A percentile compares a stretch with the other conserved stretches of the same genome.
These are phyloP conservation scores for Lethenteron reissneri DNA, from an alignment of 2,113 vertebrate species.

Conservation along the genomic window DNA sequence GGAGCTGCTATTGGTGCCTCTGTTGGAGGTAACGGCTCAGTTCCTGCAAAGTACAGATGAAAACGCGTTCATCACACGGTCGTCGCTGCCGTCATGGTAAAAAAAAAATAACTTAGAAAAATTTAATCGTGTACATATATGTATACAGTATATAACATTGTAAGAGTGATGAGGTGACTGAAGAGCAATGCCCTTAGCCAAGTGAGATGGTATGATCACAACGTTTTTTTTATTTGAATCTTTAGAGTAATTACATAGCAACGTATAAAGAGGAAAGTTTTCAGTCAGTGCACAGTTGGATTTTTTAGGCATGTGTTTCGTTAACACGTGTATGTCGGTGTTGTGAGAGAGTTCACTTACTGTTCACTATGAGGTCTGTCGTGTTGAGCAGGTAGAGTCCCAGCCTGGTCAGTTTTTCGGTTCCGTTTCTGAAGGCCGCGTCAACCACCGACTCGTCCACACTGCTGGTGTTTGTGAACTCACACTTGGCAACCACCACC, in stretches of 20 bases:
- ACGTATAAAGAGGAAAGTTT: not conserved
- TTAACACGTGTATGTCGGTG: no score
- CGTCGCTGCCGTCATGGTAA: not conserved
- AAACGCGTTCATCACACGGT: not conserved
- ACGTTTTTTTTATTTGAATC: not conserved
- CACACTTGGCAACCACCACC: not conserved
- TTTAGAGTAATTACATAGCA: not conserved
- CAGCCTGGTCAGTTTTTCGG: not conserved
- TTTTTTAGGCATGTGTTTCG: no score
- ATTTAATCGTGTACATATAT: no score
- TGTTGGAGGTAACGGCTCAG: slow-evolving; percentile 3
- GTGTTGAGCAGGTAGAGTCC: not conserved
- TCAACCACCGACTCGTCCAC: not conserved
- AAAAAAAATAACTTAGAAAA: no score
- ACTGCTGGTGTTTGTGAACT: not conserved
- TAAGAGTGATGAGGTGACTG: no score
- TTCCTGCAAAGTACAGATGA: no score
- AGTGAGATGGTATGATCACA: not conserved
- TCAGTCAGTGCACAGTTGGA: not conserved
- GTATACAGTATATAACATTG: no score
- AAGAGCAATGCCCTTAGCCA: no score
- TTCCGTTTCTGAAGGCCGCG: slow-evolving; percentile 2
- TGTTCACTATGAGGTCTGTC: not conserved
- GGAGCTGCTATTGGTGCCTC: not conserved
- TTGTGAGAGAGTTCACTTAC: not conserved